These are phyloP conservation scores for Otis tarda DNA, from an alignment of 2,113 vertebrate genomes.

Conservation along the genomic window DNA sequence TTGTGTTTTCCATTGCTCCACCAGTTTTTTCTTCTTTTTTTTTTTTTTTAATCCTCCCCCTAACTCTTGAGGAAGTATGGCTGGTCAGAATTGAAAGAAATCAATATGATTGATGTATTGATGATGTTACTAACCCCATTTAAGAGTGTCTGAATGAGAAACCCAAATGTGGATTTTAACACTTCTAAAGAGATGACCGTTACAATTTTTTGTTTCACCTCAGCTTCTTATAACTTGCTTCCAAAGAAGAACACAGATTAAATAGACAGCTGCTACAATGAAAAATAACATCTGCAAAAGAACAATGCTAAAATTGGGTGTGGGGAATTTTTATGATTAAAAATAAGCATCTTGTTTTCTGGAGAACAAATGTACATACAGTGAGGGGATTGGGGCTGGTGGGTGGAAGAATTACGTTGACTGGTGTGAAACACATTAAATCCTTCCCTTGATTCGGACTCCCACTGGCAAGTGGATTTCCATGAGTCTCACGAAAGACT, in stretches of 20 bases:
- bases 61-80: neutral
- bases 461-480: neutral
- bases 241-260: neutral
- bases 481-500: neutral
- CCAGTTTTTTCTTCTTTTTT: neutral
- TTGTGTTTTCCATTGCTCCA: slow-evolving; percentile 30
- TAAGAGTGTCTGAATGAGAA: neutral
- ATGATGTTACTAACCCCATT: neutral
- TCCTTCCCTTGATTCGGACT: neutral
- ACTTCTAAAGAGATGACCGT: neutral
- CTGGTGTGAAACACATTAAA: neutral
- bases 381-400: neutral
- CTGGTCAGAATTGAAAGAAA: neutral
- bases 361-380: neutral
- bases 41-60: neutral
- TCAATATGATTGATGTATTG: neutral
- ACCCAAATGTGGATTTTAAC: neutral
- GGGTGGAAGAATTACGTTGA: neutral
- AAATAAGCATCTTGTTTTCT: neutral
- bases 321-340: neutral
- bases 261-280: neutral
- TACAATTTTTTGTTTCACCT: neutral
- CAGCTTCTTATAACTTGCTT: neutral
- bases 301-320: neutral
- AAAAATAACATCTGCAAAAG: neutral